phyloP scores from a whole-genome alignment of 2,113 vertebrate genomes.

The Calypte anna region DNA sequence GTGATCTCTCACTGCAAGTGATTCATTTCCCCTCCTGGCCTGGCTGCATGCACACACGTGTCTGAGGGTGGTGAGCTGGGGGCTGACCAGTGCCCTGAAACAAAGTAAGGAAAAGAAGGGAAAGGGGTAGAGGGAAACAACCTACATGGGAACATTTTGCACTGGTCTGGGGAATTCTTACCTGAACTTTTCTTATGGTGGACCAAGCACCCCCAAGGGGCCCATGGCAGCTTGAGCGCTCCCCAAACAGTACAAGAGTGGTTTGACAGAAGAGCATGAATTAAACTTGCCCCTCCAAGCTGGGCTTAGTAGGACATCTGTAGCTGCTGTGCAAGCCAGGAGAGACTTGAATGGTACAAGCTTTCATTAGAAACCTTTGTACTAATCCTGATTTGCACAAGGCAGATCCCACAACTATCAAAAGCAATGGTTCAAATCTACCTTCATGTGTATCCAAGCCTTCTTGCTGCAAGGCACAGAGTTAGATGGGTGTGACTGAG shows the following conservation, averaged over 20 bases:
- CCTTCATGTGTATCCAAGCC: conserved; percentile 12
- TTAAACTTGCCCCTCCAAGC: not conserved
- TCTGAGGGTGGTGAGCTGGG: not conserved
- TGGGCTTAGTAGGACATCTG: not conserved
- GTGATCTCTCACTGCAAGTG: not conserved
- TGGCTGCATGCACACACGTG: rapidly evolving
- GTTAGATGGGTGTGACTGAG: not conserved
- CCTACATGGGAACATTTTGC: not conserved
- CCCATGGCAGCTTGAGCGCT: not conserved
- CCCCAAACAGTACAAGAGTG: not conserved
- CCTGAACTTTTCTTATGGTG: not conserved
- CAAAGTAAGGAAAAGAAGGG: conserved; percentile 24
- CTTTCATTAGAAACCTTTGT: not conserved
- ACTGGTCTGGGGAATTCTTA: not conserved
- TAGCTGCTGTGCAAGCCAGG: not conserved
- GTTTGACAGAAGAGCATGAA: not conserved
- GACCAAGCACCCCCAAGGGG: not conserved
- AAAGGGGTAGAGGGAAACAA: not conserved
- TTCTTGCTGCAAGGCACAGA: not conserved
- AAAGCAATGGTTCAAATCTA: conserved; percentile 19
- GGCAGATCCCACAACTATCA: not conserved
- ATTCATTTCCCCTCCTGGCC: conserved; percentile 51
- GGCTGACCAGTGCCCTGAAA: not conserved
- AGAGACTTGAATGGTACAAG: not conserved
- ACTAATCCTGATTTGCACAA: not conserved